Evolutionary conservation across 2,888 invertebrate genomes (phyloP).

Genomic region (Penaeus monodon): DNA sequence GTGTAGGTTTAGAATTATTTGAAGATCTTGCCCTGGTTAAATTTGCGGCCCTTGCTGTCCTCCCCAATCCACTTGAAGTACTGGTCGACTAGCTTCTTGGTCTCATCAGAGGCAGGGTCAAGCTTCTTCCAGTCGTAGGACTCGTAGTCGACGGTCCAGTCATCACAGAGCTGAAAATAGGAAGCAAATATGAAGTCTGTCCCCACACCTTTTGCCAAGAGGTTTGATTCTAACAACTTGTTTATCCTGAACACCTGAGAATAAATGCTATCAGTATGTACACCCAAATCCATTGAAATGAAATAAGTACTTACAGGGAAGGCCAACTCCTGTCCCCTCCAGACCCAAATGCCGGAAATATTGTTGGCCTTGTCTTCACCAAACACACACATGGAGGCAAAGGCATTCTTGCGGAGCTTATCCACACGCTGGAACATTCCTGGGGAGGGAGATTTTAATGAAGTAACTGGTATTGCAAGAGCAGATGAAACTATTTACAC

Average conservation of each 20-base stretch:
- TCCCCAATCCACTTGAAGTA: constrained; percentile 92
- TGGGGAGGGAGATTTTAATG: constrained; percentile 68
- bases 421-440: constrained; percentile 99
- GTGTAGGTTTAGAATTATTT: constrained; percentile 77
- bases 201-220: no score
- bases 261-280: no score
- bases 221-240: no score
- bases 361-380: constrained; percentile 91
- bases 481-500: no score
- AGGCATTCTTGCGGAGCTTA: constrained; percentile 96
- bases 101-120: constrained; percentile 82
- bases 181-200: no score
- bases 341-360: constrained; percentile 98
- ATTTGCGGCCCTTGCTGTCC: constrained; percentile 88
- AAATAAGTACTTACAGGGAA: constrained; percentile 76
- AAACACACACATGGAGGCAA: constrained; percentile 93
- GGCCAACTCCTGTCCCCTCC: constrained; percentile 95
- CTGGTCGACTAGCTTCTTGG: constrained; percentile 87
- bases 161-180: constrained; percentile 80
- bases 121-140: constrained; percentile 95
- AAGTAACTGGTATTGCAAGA: background rate
- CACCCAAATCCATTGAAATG: background rate
- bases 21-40: constrained; percentile 99
- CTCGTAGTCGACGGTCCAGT: constrained; percentile 98
- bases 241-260: no score